Evolutionary conservation across 2,113 vertebrate species (phyloP).

Genomic region (Equus przewalskii): DNA sequence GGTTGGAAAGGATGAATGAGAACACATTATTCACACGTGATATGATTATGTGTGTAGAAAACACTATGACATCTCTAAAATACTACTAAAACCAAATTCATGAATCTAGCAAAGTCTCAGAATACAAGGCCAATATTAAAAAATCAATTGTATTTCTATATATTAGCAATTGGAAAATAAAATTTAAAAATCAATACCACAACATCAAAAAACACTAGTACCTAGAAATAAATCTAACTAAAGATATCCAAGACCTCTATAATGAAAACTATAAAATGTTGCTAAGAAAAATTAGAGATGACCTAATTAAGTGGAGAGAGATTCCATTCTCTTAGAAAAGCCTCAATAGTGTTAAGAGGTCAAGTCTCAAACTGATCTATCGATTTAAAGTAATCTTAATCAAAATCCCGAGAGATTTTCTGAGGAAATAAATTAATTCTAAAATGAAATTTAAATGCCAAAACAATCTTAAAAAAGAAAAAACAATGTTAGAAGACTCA

Average conservation of each 20-base stretch:
- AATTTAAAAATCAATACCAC: background rate
- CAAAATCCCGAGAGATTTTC: background rate
- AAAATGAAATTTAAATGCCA: slow-evolving; percentile 33
- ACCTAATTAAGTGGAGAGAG: background rate
- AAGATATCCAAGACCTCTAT: background rate
- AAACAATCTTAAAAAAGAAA: slow-evolving; percentile 31
- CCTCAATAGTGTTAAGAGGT: background rate
- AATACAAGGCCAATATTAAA: background rate
- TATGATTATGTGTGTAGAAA: background rate
- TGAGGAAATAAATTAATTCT: slow-evolving; percentile 39
- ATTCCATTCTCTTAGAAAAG: background rate
- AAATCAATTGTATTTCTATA: background rate
- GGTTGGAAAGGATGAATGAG: background rate
- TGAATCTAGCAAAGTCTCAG: background rate
- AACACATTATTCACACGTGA: background rate
- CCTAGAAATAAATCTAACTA: slow-evolving; percentile 15
- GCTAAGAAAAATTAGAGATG: slow-evolving; percentile 13
- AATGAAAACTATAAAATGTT: background rate
- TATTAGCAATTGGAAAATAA: background rate
- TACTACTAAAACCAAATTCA: background rate
- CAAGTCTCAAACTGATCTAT: background rate
- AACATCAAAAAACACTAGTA: background rate
- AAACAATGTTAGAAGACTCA: background rate
- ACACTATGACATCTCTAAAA: background rate
- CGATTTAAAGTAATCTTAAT: slow-evolving; percentile 30